Evolutionary conservation across 2,888 invertebrate genomes (phyloP).

Genomic region (Scrobipalpa atriplicella): DNA sequence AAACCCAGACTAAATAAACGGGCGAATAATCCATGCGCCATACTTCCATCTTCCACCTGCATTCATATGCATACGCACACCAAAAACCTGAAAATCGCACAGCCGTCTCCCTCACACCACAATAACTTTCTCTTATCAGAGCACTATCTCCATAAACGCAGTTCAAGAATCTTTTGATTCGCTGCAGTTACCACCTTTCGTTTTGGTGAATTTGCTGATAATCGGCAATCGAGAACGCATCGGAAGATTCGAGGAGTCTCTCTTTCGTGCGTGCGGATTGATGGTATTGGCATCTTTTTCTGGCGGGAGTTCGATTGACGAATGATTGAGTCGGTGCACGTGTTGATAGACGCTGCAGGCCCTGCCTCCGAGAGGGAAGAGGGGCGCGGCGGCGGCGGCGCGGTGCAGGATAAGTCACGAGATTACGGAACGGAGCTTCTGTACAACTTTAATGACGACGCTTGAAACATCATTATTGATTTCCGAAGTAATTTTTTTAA

Average conservation of each 20-base stretch:
- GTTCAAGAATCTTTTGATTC: conserved; percentile 54
- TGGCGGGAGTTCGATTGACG: conserved; percentile 66
- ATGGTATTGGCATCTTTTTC: conserved; percentile 65
- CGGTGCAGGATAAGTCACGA: conserved; percentile 43
- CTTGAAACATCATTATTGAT: no score
- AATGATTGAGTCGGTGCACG: conserved; percentile 65
- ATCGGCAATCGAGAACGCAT: conserved; percentile 53
- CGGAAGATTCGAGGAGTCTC: conserved; percentile 46
- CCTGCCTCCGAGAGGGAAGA: conserved; percentile 54
- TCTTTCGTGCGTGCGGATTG: conserved; percentile 54
- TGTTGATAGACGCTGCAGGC: conserved; percentile 63
- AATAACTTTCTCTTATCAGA: conserved; percentile 51
- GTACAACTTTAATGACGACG: no score
- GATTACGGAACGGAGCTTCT: no score
- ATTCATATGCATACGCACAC: conserved; percentile 39
- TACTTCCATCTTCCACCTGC: conserved; percentile 49
- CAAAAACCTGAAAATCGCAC: conserved; percentile 52
- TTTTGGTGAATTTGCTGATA: conserved; percentile 66
- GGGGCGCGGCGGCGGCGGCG: conserved; percentile 52
- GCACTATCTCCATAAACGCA: conserved; percentile 44
- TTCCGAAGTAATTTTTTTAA: no score
- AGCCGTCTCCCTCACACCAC: conserved; percentile 59
- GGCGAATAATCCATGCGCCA: conserved; percentile 57
- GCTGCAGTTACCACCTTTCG: conserved; percentile 60
- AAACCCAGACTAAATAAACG: conserved; percentile 64